Percentiles rank a stretch among this genome's conserved stretches.
phyloP scores from a whole-genome alignment of 2,113 vertebrate genomes.

The Tringa solitaria region DNA sequence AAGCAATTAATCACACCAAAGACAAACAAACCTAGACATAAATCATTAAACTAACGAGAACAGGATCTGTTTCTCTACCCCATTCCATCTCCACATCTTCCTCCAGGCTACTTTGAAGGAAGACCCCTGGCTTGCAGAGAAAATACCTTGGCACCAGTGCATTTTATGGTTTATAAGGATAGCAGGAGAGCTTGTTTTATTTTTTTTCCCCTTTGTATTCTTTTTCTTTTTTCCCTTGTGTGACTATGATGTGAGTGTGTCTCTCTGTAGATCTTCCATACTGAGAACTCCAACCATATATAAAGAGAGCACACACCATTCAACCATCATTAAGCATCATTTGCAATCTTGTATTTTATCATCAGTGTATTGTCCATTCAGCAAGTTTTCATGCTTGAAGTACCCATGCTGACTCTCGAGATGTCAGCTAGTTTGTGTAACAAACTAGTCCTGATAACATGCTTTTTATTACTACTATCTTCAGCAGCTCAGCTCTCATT shows the following conservation, averaged over 20 bases:
- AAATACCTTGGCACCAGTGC: background rate
- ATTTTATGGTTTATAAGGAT: background rate
- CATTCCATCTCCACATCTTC: background rate
- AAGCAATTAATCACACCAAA: conserved; percentile 35
- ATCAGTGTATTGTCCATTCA: conserved; percentile 14
- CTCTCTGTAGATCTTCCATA: background rate
- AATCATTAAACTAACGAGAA: conserved; percentile 19
- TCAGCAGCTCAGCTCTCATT: background rate
- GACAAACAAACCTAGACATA: conserved; percentile 12
- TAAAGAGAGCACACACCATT: background rate
- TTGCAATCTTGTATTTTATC: conserved; percentile 3
- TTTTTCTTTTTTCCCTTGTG: background rate
- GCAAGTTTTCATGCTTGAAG: conserved; percentile 45
- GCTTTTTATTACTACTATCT: background rate
- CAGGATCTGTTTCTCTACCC: background rate
- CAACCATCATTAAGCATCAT: conserved; percentile 8
- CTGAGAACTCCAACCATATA: background rate
- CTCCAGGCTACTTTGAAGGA: background rate
- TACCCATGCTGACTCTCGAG: conserved; percentile 1
- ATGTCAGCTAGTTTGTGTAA: conserved; percentile 37
- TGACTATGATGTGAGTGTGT: background rate
- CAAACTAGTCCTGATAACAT: conserved; percentile 33
- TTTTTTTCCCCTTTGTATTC: background rate
- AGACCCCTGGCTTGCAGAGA: background rate
- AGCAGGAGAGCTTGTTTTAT: background rate